Evolutionary conservation across 2,888 invertebrate species (phyloP).

Genomic region (Chymomyza amoena): DNA sequence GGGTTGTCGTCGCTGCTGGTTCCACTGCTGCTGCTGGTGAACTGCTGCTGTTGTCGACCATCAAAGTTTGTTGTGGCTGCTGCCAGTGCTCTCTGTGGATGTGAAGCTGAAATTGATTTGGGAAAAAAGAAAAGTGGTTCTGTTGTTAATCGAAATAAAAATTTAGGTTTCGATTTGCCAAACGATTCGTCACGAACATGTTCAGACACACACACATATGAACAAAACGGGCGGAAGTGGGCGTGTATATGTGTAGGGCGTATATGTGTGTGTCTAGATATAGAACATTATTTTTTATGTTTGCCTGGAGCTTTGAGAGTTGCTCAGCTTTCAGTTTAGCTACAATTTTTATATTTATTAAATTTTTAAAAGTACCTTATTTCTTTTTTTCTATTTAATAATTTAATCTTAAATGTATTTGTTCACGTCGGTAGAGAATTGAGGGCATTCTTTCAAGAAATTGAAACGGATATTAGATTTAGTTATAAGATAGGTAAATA

Average conservation of each 20-base stretch:
- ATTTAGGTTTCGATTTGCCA: constrained; percentile 40
- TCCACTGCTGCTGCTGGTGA: constrained; percentile 4
- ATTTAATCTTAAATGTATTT: too few relatives aligned
- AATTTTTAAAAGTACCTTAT: not conserved
- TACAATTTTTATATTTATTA: not conserved
- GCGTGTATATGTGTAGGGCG: not conserved
- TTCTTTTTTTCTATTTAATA: too few relatives aligned
- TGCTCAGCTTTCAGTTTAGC: not conserved
- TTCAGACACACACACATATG: not conserved
- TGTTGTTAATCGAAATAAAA: constrained; percentile 65
- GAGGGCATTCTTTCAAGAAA: too few relatives aligned
- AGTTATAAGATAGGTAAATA: too few relatives aligned
- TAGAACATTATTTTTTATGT: not conserved
- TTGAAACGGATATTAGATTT: too few relatives aligned
- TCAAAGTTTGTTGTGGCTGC: constrained; percentile 53
- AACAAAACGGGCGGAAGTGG: not conserved
- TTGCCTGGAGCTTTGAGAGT: not conserved
- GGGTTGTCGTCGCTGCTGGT: constrained; percentile 4
- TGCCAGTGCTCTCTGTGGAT: constrained; percentile 48
- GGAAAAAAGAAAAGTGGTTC: constrained; percentile 46
- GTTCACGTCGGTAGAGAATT: too few relatives aligned
- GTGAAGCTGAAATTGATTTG: constrained; percentile 66
- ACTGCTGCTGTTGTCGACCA: constrained; percentile 39
- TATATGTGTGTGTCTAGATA: not conserved
- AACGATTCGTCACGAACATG: not conserved